Conservation (phyloP, 1,140 invertebrate species). For the Teleogryllus occipitalis region DNA sequence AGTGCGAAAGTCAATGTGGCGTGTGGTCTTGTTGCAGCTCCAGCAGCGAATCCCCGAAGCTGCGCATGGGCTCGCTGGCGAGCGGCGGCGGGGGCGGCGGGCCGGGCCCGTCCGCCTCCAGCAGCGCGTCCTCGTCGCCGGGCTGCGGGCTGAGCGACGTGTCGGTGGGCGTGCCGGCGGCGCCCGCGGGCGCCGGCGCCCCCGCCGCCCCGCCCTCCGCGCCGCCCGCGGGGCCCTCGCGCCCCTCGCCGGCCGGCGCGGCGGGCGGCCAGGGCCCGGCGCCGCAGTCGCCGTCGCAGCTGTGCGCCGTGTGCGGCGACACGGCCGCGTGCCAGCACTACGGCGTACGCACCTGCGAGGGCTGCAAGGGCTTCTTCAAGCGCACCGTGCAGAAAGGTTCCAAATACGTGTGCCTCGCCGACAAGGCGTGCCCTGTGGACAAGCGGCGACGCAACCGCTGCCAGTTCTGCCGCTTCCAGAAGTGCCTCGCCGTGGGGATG, state of each 20-base stretch:
- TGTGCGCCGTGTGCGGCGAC: conserved; percentile 97
- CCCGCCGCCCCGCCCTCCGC: conserved; percentile 56
- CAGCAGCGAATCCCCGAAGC: conserved; percentile 54
- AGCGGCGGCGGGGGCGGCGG: conserved; percentile 27
- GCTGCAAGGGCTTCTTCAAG: conserved; percentile 93
- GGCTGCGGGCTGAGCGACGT: conserved; percentile 31
- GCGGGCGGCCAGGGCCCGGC: conserved; percentile 40
- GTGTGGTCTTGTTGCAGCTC: conserved; percentile 25
- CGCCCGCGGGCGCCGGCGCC: conserved; percentile 49
- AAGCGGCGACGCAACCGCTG: conserved; percentile 93
- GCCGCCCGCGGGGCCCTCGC: conserved; percentile 56
- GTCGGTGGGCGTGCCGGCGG: conserved; percentile 35
- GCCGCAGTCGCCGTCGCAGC: conserved; percentile 66
- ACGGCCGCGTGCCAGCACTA: conserved; percentile 98
- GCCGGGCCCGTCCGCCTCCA: conserved; percentile 41
- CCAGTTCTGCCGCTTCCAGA: conserved; percentile 98
- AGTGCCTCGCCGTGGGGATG: conserved; percentile 97
- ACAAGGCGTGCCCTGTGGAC: conserved; percentile 97
- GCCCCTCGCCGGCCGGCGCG: conserved; percentile 37
- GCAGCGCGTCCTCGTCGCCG: conserved; percentile 56
- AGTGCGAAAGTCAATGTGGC: no score
- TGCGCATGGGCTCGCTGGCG: conserved; percentile 32
- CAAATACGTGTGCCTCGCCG: conserved; percentile 96
- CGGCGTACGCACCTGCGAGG: conserved; percentile 94
- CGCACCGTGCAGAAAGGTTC: conserved; percentile 97